phyloP scores from a whole-genome alignment of 2,888 invertebrate species.

The Lydus trimaculatus region DNA sequence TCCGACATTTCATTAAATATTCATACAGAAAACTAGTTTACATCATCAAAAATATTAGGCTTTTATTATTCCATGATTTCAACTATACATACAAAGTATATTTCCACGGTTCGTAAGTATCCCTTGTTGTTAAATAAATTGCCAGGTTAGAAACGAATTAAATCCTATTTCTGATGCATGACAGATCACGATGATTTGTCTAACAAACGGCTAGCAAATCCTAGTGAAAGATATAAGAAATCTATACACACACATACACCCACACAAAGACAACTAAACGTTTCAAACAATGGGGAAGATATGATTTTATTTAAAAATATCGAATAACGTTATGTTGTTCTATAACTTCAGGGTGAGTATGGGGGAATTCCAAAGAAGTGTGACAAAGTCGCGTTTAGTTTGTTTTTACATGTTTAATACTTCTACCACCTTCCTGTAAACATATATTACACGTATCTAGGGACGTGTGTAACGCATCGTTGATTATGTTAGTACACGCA shows the following conservation, averaged over 20 bases:
- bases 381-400: too few relatives aligned
- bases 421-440: background rate
- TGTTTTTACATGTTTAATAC: too few relatives aligned
- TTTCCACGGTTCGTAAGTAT: conserved; percentile 4
- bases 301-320: background rate
- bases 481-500: background rate
- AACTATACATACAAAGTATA: background rate
- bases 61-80: background rate
- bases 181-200: conserved; percentile 11
- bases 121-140: conserved; percentile 1
- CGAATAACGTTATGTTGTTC: too few relatives aligned
- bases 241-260: background rate
- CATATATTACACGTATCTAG: background rate
- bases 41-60: background rate
- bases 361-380: too few relatives aligned
- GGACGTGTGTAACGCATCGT: background rate
- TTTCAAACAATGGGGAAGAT: background rate
- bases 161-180: conserved; percentile 14
- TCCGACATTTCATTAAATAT: background rate
- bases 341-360: too few relatives aligned
- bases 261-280: background rate
- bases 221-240: background rate
- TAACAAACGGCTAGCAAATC: background rate
- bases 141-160: conserved; percentile 11
- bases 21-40: background rate